Evolutionary conservation across 2,888 invertebrate genomes (phyloP), one percentile per base, ranked within the genome.

Genomic region (Epirrita christyi): DNA sequence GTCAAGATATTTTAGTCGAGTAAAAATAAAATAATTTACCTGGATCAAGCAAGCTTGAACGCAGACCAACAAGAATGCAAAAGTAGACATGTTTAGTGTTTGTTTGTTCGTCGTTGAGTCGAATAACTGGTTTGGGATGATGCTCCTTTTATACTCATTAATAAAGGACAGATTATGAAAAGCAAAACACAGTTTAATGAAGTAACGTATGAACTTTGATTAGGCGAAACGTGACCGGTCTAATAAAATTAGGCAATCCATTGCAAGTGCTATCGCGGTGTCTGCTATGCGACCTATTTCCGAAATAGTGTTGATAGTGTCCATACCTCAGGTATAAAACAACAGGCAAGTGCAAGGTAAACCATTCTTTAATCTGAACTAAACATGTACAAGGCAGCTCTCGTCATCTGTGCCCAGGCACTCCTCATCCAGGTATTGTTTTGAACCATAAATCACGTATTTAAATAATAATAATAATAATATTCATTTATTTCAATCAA

Each of bases 371-470:
- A 32, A 37, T 54, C 56, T 49, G 49, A 58, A 55, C 48, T 41
- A 51, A 68, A 56, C 59, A 76, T 76, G 74, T 68, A 65, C 40
- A 73, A 72, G 58, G 51, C 66, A 47, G 47, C 68, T 32, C 36
- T 71, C 7, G 43, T 71, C 27, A 43, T 72, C 47, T 75, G 73
- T 65, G 70, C 70, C 44, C 70, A 69, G 49, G 70, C 70, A 49
- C 63, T 73, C 8, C 44, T 72, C 27, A 59, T 71, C 45, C 72
- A 75, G 72, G 76, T 77, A 47, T 21, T 21, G 4, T 21, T 21
- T 21, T 21, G 4, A 2, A 21, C 4, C 4, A 21, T 21, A 21
- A 21, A 21, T 21, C n/a, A n/a, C n/a, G n/a, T n/a, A n/a, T n/a
- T n/a, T n/a, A n/a, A n/a, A n/a, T n/a, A n/a, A n/a, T n/a, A n/a